Evolutionary conservation across 2,113 vertebrate genomes (phyloP).

Genomic region (Poeciliopsis turrubarensis): DNA sequence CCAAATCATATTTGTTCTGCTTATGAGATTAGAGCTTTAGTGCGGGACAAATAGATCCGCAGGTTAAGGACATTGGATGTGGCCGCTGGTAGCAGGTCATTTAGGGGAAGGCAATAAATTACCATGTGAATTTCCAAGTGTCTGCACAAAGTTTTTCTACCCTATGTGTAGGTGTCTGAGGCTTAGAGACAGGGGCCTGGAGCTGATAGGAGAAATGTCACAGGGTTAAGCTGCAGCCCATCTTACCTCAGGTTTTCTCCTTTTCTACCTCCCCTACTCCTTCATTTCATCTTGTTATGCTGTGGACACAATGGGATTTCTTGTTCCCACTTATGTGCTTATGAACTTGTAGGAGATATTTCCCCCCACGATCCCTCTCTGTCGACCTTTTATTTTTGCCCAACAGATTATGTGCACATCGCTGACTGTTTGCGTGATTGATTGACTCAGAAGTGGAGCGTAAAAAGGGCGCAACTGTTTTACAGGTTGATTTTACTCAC

Average conservation of each 20-base stretch:
- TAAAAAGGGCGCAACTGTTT: constrained; percentile 12
- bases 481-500: constrained; percentile 23
- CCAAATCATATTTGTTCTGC: constrained; percentile 41
- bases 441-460: constrained; percentile 24
- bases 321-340: constrained; percentile 44
- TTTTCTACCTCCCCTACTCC: constrained; percentile 13
- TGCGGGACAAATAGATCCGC: constrained; percentile 41
- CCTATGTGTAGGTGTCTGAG: constrained; percentile 23
- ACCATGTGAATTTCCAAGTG: constrained; percentile 52
- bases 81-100: constrained; percentile 44
- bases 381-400: constrained; percentile 27
- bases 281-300: constrained; percentile 54
- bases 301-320: constrained; percentile 62
- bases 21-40: constrained; percentile 34
- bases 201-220: constrained; percentile 57
- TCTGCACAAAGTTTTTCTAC: constrained; percentile 29
- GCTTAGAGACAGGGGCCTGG: constrained; percentile 40
- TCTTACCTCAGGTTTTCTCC: constrained; percentile 17
- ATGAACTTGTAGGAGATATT: constrained; percentile 43
- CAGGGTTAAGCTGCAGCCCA: constrained; percentile 52
- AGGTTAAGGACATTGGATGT: constrained; percentile 37
- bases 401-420: constrained; percentile 16
- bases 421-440: constrained; percentile 10
- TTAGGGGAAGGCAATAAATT: constrained; percentile 41
- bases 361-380: constrained; percentile 8